Evolutionary conservation across 2,888 invertebrate genomes (phyloP), one percentile per base, ranked within the genome.

Genomic region (Tortrix viridana): DNA sequence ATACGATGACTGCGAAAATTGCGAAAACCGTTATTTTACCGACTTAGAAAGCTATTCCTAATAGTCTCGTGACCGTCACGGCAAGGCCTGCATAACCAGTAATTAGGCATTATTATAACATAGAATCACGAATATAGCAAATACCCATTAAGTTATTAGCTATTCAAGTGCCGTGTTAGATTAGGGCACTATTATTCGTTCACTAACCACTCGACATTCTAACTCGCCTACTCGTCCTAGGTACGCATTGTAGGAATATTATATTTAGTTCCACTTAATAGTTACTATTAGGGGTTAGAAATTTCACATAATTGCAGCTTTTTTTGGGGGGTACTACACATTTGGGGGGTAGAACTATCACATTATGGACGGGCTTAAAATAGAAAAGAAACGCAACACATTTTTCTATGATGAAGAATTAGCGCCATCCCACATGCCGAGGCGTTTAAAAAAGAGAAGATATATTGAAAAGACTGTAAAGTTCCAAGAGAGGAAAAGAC

Each of bases 381-480:
- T 57, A 46, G 26, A 50, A 47, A 48, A 4, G 14, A 53, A 52
- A 41, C 49, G 23, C 3, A 56, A 62, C 37, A 23, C 9, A 16
- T 56, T 62, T 46, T 62, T 56, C 5, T 46, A 46, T 1, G 12
- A 46, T 3, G 6, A 63, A 47, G 63, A 63, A n/a, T 47, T 63
- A 7, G 63, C 63, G 1, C 63, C 63, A 1, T 41, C 57, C 20
- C 52, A 63, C n/a, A 63, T 63, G 63, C 63, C 63, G 18, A 47
- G 19, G 23, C 41, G 26, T 2, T 32, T 18, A 47, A 57, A 47
- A 37, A 63, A 47, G 32, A 5, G 3, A 7, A 5, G 3, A 7
- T 14, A 9, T 14, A 46, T 9, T 32, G 32, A 41, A n/a, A 57
- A 52, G 0, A 52, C 18, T 5, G 63, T 63, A 12, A 53, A 14